Base-by-base conservation (phyloP, 2,797 vertebrate genomes). In the Fistularia tabacaria region DNA sequence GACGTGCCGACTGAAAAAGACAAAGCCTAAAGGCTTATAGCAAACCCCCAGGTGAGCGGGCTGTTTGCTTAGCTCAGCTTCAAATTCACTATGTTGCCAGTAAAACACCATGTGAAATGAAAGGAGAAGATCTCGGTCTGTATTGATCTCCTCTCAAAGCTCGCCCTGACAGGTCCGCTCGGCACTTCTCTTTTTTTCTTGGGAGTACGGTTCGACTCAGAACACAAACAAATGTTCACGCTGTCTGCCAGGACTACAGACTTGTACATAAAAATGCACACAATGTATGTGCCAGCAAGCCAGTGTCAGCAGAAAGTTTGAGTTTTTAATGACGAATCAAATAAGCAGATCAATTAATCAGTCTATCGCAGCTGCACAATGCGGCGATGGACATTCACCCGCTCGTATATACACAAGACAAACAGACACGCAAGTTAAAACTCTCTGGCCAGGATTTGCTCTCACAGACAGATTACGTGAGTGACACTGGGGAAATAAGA, bases 401-500 rank as follows among this genome's bases (percentile, higher is more conserved):
- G 49, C 47, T 47, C 15, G 45, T 64, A 57, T 55, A 56, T 77
- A 58, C 64, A 55, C 66, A 76, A 51, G 66, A 25, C 52, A 77
- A 57, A 68, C 69, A 64, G 60, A 74, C 71, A 59, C 57, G 63
- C 52, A 64, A 57, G 76, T 77, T 73, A 69, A 65, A 79, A 74
- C 66, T 55, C 75, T 64, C 71, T 79, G 83, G 80, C 79, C 15
- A 55, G 58, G 69, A 65, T 73, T 61, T 55, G 73, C 76, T 75
- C 74, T 65, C 54, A 14, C 71, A 87, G 88, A 88, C 86, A 82
- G 87, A 90, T 91, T 85, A 88, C 76, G 66, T 80, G 82, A 82
- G 82, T 88, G 89, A 89, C 89, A 85, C 86, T 81, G 85, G 87
- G 90, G 85, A 90, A 91, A 92, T 91, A 90, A 91, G 87, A 84